Evolutionary conservation across 2,797 vertebrate species (phyloP).

Genomic region (Rhinogobio ventralis): DNA sequence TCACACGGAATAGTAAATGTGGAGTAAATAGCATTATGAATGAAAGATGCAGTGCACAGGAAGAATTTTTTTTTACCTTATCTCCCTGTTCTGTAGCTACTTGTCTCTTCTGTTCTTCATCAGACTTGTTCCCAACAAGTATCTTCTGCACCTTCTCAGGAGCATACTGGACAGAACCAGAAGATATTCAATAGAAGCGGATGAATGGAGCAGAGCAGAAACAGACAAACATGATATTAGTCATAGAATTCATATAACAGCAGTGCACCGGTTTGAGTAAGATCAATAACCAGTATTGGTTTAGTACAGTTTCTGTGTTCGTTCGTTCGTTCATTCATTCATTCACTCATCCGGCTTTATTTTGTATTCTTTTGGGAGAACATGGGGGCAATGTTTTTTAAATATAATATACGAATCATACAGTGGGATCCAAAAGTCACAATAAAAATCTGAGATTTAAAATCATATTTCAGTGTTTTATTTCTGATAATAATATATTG

Average conservation of each 20-base stretch:
- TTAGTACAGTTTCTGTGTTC: background rate
- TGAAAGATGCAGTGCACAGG: background rate
- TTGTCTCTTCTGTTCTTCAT: conserved; percentile 94
- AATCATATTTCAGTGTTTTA: background rate
- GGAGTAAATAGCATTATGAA: background rate
- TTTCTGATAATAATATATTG: background rate
- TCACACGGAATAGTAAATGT: background rate
- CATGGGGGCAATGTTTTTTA: background rate
- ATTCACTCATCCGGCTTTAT: background rate
- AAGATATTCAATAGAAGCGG: background rate
- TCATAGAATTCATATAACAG: background rate
- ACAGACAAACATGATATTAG: background rate
- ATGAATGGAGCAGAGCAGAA: background rate
- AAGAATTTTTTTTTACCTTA: conserved; percentile 80
- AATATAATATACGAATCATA: background rate
- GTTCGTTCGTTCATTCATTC: background rate
- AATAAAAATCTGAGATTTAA: background rate
- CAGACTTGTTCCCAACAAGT: conserved; percentile 94
- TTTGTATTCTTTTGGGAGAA: background rate
- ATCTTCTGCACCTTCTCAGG: conserved; percentile 95
- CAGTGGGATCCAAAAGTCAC: background rate
- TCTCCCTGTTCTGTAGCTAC: conserved; percentile 92
- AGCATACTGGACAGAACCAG: conserved; percentile 82
- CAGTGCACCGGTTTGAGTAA: background rate
- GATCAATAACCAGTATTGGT: background rate